Evolutionary conservation across 2,113 vertebrate genomes (phyloP), one percentile per base, ranked within the genome.

Genomic region (Cebus imitator): DNA sequence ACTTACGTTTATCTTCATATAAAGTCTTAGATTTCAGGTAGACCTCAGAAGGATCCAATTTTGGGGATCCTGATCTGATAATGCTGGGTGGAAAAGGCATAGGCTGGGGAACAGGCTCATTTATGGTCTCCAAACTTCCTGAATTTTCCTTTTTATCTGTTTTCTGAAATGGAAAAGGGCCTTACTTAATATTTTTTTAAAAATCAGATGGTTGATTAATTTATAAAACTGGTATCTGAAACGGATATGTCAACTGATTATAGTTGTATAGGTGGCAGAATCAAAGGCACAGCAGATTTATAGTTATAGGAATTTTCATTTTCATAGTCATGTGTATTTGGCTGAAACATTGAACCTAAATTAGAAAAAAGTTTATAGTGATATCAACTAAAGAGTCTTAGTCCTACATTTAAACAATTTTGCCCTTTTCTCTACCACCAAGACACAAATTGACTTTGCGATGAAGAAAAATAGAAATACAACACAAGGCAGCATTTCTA

Each of bases 1-100:
- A 99, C 99, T 99, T 95, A 99, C 99, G 99, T 97, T 99, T 99
- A 98, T 99, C 99, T 98, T 99, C 99, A 79, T 99, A 98, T 12
- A 99, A 98, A 40, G 99, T 99, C 98, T 98, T 99, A 87, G 99
- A 99, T 68, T 99, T 99, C 98, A 99, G 98, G 99, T 99, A 99
- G 97, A 99, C 99, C 97, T 99, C 99, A 0, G 99, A 99, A 3
- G 99, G 99, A 97, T 99, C 99, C 48, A 99, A 98, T 96, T 99
- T 99, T 35, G 99, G 99, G 30, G 99, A 99, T 82, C 98, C 98
- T 6, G 99, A 98, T 66, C 98, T 98, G 75, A 99, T 96, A 83
- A 98, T 98, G 96, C 97, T 98, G 85, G 99, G 98, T 0, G 99
- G 99, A 87, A 99, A 99, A 8, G 99, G 99, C 97, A 99, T 98